Base-by-base conservation (phyloP, 2,888 invertebrate genomes). In the Melanophora roralis region DNA sequence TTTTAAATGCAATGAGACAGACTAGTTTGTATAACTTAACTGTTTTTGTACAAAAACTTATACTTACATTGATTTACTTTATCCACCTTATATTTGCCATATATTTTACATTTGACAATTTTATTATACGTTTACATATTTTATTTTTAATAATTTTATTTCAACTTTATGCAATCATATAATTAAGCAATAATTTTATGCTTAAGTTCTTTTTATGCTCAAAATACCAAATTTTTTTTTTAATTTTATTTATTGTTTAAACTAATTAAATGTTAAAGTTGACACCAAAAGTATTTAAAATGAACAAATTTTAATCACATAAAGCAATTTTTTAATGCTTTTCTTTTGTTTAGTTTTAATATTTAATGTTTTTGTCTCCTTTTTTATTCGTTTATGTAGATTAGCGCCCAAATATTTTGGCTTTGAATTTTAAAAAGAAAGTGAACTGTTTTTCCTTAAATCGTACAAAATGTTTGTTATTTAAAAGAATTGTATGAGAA, bases 241-340 rank as follows among this genome's bases (percentile, higher is more conserved):
- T 14, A 19, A 57, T 62, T 64, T 14, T 62, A 43, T 73, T 40
- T 16, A 49, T 32, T 65, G 5, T 59, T 45, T 69, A n/a, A n/a
- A n/a, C n/a, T n/a, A n/a, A n/a, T n/a, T n/a, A n/a, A n/a, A n/a
- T n/a, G n/a, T n/a, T n/a, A n/a, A n/a, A n/a, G 19, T 59, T 43
- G 19, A 53, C 62, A 67, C 71, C 65, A 75, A 75, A 75, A 68
- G 64, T 68, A 78, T 68, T 32, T 43, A 27, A 34, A 34, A 32
- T 9, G 45, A 45, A 45, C 19, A 45, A 21, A 21, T 9, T 21
- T 45, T 5, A 1, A 49, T 23, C 23, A 21, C 21, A 21, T 47
- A 1, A n/a, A 40, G 40, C 14, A 4, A 49, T 21, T 51, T 51
- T 14, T 38, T 27, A n/a, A 32, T 32, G n/a, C 43, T 32, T 53